Evolutionary conservation across 2,113 vertebrate genomes (phyloP), one percentile per base, ranked within the genome.

Genomic region (Cheirogaleus medius): DNA sequence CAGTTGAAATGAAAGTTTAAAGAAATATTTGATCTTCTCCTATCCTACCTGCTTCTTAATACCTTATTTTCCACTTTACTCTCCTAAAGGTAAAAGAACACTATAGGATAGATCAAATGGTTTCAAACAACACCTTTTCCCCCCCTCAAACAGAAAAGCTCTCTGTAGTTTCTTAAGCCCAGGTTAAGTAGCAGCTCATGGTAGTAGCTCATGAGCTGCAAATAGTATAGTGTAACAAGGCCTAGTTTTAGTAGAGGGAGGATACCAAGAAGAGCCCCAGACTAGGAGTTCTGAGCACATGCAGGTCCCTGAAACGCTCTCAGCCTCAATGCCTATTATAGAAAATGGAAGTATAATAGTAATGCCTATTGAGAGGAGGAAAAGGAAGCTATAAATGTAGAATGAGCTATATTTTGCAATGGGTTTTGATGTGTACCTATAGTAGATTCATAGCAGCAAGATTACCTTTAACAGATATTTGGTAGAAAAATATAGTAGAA

Each of bases 1-100:
- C 60, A 73, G 20, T 86, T 68, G 44, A 96, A 81, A 73, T 60
- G 34, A 95, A 52, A 63, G 71, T 89, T 73, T 69, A 80, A 91
- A 85, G 44, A 87, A 76, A 49, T 64, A 25, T 20, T 77, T 78
- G 27, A 69, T 91, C 34, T n/a, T 60, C 87, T 93, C 7, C 42
- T 92, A 3, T 49, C 21, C 34, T 29, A 49, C 14, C 44, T 66
- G 32, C 39, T 94, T 94, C 84, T 90, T 76, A 86, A 64, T 69
- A 86, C 52, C 52, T 84, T 2, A 64, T 64, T 93, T 90, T 88
- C 52, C 39, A 58, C 82, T 84, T 78, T 87, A 27, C 39, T 78
- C 21, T 91, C 32, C 77, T 84, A 20, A 90, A 87, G 60, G 69
- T 83, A 66, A 83, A 92, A 37, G 78, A 91, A 58, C 29, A 52